These are phyloP conservation scores for Calliphora vicina DNA, from an alignment of 1,140 invertebrate genomes.

Conservation along the genomic window DNA sequence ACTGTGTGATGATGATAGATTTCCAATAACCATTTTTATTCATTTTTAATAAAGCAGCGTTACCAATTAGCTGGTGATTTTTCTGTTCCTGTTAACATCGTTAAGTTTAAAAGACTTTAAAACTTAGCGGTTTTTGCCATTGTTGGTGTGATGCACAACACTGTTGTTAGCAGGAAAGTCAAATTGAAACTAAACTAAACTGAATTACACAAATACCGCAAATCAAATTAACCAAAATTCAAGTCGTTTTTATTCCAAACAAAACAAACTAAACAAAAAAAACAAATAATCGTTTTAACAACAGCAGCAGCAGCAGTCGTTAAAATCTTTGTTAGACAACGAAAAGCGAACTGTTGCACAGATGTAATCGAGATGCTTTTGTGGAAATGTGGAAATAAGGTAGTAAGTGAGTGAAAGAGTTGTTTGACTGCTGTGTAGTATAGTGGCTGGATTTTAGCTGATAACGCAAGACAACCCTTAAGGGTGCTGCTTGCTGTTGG, in stretches of 20 bases:
- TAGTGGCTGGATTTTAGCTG: not conserved
- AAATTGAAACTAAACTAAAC: not conserved
- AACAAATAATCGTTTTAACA: not conserved
- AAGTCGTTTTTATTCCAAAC: not conserved
- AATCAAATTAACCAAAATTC: not conserved
- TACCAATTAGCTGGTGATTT: no score
- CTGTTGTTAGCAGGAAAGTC: not conserved
- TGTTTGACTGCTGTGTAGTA: not conserved
- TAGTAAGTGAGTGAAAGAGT: not conserved
- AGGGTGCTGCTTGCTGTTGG: not conserved
- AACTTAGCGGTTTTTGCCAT: not conserved
- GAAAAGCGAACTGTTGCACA: conserved; percentile 23
- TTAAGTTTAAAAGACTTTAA: no score
- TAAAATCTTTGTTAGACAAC: not conserved
- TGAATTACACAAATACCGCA: not conserved
- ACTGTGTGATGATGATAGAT: no score
- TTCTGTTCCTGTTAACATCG: no score
- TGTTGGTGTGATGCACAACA: not conserved
- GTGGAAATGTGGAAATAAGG: not conserved
- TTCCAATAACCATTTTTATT: no score
- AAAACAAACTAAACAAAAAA: no score
- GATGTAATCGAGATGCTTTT: not conserved
- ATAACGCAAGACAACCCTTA: conserved; percentile 27
- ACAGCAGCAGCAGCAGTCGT: not conserved
- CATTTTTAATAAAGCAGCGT: no score